Base-by-base conservation (phyloP, 2,888 invertebrate genomes). In the Drosophila acutilabella region DNA sequence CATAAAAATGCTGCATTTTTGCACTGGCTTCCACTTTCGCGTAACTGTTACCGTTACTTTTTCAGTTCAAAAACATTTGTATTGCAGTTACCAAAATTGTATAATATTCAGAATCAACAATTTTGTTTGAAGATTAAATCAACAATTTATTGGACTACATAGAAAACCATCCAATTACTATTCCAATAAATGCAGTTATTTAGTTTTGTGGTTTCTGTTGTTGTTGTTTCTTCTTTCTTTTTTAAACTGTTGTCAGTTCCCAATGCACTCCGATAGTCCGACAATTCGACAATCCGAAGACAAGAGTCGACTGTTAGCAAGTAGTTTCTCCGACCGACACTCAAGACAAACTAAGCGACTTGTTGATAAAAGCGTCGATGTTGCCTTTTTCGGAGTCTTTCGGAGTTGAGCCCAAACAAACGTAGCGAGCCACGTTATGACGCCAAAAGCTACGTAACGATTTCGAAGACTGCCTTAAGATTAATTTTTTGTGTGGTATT, bases 321-420 rank as follows among this genome's bases (percentile, higher is more conserved):
- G 71, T 80, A 84, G 82, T 82, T 82, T 82, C 82, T 59, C 82
- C 76, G 80, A 80, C 74, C 66, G 71, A 74, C 74, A 65, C 68
- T 75, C 56, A 74, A 75, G 73, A 73, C 67, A 69, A 80, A 83
- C 84, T 84, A 74, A 81, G 47, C 75, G 70, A 61, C 71, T 77
- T 52, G 58, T 72, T 75, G 75, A 73, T 78, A 75, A 78, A 78
- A 64, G 60, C 67, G 41, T 64, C 60, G 57, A 58, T 73, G 62
- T 58, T 59, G 59, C 68, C 65, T 75, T 74, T 81, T 30, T 30
- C 30, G 30, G 30, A 30, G 30, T 30, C 30, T 8, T 30, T 78
- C 72, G 72, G 64, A 73, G 64, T 36, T 13, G 13, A 36, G 36
- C 13, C 11, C 36, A 36, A 36, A 48, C 41, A 36, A 74, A 58